These are phyloP conservation scores for Eupithecia tripunctaria DNA, from an alignment of 2,888 invertebrate species.

Conservation along the genomic window DNA sequence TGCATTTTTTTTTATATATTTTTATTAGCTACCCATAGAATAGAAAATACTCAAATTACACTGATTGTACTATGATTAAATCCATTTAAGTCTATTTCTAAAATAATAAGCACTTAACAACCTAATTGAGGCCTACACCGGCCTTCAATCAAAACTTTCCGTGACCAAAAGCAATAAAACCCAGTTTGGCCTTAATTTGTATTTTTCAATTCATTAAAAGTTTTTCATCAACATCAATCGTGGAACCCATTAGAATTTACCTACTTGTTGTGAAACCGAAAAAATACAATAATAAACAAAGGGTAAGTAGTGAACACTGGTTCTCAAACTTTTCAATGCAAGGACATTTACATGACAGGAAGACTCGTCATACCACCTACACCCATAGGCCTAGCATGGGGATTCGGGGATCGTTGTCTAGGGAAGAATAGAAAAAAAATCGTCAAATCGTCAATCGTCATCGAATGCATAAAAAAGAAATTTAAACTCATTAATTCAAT, in stretches of 20 bases:
- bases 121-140: not conserved
- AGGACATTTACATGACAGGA: too few species aligned
- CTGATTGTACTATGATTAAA: not conserved
- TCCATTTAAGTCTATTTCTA: not conserved
- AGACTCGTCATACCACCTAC: too few species aligned
- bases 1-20: too few species aligned
- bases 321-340: slow-evolving; percentile 18
- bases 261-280: slow-evolving; percentile 14
- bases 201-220: slow-evolving; percentile 30
- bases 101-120: not conserved
- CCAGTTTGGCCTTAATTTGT: slow-evolving; percentile 21
- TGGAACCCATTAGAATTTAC: slow-evolving; percentile 27
- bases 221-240: slow-evolving; percentile 31
- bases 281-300: slow-evolving; percentile 24
- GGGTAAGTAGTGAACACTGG: slow-evolving; percentile 18
- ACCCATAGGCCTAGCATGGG: too few species aligned
- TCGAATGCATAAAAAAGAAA: too few species aligned
- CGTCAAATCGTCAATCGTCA: too few species aligned
- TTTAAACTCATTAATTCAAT: too few species aligned
- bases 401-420: too few species aligned
- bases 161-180: slow-evolving; percentile 22
- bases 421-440: too few species aligned
- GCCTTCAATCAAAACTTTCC: slow-evolving; percentile 15
- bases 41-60: too few species aligned
- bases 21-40: too few species aligned